phyloP scores from a whole-genome alignment of 2,797 vertebrate species.

The Ceryle rudis region DNA sequence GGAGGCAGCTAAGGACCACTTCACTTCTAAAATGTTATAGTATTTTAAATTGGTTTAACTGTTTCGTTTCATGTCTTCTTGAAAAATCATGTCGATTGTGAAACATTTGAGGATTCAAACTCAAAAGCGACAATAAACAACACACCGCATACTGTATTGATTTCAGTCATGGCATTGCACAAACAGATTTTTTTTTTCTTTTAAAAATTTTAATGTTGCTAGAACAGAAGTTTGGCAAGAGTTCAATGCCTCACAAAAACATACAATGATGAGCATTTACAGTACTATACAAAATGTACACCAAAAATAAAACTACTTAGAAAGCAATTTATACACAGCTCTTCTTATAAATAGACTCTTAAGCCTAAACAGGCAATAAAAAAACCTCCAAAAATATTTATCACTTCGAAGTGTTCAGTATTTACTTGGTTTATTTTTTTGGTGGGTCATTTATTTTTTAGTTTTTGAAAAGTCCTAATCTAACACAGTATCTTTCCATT shows the following conservation, averaged over 20 bases:
- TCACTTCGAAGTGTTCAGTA: not conserved
- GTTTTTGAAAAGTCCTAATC: not conserved
- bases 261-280: not conserved
- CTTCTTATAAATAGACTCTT: not conserved
- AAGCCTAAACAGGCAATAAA: not conserved
- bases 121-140: not conserved
- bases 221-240: not conserved
- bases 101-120: not conserved
- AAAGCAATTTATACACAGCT: not conserved
- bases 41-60: not conserved
- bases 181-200: not conserved
- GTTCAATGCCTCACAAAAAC: not conserved
- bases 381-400: not conserved
- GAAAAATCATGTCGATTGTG: not conserved
- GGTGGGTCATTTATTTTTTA: not conserved
- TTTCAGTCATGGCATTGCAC: slow-evolving; percentile 11
- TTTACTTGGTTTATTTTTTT: not conserved
- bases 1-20: not conserved
- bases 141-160: not conserved
- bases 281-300: not conserved
- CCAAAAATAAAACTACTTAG: not conserved
- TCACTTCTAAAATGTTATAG: not conserved
- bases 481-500: not conserved
- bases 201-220: slow-evolving; percentile 4
- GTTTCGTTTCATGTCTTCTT: not conserved